Conservation (phyloP, 2,888 invertebrate species). For the Amorpha juglandis region DNA sequence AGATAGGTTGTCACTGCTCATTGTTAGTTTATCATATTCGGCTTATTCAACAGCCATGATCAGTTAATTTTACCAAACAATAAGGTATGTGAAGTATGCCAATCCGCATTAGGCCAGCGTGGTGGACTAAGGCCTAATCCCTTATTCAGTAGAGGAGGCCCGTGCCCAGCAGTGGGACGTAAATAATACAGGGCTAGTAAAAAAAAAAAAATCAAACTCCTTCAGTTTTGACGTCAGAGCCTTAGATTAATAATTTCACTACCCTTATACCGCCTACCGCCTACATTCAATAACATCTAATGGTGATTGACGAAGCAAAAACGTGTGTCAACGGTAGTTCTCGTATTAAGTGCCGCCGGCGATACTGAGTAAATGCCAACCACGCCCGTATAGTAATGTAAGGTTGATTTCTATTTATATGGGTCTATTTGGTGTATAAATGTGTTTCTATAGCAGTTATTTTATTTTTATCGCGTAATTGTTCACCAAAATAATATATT, state of each 20-base stretch:
- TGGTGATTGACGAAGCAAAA: constrained; percentile 60
- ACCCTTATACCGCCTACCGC: neutral
- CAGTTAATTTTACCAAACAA: too few species aligned
- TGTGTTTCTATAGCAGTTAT: neutral
- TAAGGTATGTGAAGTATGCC: too few species aligned
- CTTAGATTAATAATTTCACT: neutral
- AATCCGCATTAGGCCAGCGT: too few species aligned
- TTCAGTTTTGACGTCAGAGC: neutral
- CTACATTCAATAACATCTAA: constrained; percentile 51
- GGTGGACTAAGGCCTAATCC: too few species aligned
- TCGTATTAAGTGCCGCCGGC: constrained; percentile 52
- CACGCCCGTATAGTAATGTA: constrained; percentile 22
- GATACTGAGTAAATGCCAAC: constrained; percentile 45
- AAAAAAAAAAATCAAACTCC: neutral
- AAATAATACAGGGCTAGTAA: too few species aligned
- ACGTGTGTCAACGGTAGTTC: constrained; percentile 56
- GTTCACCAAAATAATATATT: too few species aligned
- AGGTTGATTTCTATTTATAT: constrained; percentile 5
- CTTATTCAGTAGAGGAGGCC: too few species aligned
- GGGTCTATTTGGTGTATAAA: constrained; percentile 1
- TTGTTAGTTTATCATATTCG: too few species aligned
- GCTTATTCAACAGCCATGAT: too few species aligned
- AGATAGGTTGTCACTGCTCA: too few species aligned
- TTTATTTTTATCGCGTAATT: neutral
- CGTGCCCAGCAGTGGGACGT: too few species aligned